Percentiles rank a stretch among this genome's conserved stretches.
Evolutionary conservation across 2,888 invertebrate genomes (phyloP).

Genomic region (Lasiommata megera): DNA sequence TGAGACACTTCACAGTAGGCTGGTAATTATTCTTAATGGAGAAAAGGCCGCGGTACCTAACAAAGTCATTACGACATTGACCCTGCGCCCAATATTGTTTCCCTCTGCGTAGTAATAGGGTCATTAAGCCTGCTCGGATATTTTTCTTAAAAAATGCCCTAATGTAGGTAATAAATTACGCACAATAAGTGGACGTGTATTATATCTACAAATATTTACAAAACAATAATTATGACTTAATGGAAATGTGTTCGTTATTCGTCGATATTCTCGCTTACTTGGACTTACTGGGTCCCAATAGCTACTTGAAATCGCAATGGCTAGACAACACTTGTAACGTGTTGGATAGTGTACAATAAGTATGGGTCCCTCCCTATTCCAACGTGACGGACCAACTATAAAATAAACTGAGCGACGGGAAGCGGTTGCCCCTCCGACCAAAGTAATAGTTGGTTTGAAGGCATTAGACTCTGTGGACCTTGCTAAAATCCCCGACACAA

Average conservation of each 20-base stretch:
- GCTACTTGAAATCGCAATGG: too few species aligned
- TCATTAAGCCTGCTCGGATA: slow-evolving; percentile 45
- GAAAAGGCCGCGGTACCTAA: slow-evolving; percentile 21
- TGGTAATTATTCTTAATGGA: not conserved
- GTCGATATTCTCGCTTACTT: too few species aligned
- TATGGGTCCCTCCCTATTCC: too few species aligned
- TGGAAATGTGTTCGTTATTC: too few species aligned
- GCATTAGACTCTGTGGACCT: too few species aligned
- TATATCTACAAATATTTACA: not conserved
- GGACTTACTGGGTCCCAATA: not conserved
- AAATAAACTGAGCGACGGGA: too few species aligned
- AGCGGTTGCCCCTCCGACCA: too few species aligned
- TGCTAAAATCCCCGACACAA: too few species aligned
- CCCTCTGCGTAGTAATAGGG: slow-evolving; percentile 43
- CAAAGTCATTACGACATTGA: slow-evolving; percentile 32
- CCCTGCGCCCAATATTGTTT: slow-evolving; percentile 42
- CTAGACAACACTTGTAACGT: too few species aligned
- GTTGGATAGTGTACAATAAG: too few species aligned
- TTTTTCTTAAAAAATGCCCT: slow-evolving; percentile 35
- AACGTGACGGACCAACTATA: too few species aligned
- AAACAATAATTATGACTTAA: not conserved
- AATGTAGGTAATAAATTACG: slow-evolving; percentile 13
- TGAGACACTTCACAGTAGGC: not conserved
- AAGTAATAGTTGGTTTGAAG: too few species aligned
- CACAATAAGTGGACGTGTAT: slow-evolving; percentile 4